phyloP scores from a whole-genome alignment of 2,888 invertebrate species.

The Matsumyia berberina region DNA sequence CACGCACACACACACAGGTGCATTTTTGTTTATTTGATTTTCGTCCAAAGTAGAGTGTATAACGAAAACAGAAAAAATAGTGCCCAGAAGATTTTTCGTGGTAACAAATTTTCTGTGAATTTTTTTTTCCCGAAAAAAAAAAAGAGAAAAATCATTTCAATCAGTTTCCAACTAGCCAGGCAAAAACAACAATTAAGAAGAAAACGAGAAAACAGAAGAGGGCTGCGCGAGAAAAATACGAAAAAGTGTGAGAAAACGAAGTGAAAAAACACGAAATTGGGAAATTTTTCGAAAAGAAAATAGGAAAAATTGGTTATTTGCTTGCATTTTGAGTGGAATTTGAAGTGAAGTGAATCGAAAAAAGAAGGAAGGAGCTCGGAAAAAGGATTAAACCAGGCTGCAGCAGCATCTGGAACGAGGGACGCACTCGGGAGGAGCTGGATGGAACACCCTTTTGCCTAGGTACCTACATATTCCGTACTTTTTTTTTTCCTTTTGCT shows the following conservation, averaged over 20 bases:
- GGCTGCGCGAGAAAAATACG: constrained; percentile 31
- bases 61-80: constrained; percentile 56
- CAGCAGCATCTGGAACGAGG: background rate
- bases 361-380: background rate
- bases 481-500: constrained; percentile 12
- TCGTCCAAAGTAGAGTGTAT: constrained; percentile 30
- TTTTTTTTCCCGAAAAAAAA: constrained; percentile 55
- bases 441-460: constrained; percentile 56
- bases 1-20: constrained; percentile 39
- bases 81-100: constrained; percentile 70
- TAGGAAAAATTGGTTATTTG: constrained; percentile 29
- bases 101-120: constrained; percentile 51
- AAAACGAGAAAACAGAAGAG: constrained; percentile 15
- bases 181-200: constrained; percentile 2
- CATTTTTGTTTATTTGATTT: constrained; percentile 75
- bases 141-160: constrained; percentile 25
- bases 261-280: background rate
- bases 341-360: constrained; percentile 29
- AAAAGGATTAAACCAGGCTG: constrained; percentile 18
- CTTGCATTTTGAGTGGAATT: constrained; percentile 12
- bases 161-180: background rate
- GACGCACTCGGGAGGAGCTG: background rate
- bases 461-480: constrained; percentile 52
- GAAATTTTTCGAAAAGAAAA: constrained; percentile 25
- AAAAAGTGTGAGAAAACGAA: too few species aligned